Evolutionary conservation across 2,113 vertebrate species (phyloP).

Genomic region (Abramis brama): DNA sequence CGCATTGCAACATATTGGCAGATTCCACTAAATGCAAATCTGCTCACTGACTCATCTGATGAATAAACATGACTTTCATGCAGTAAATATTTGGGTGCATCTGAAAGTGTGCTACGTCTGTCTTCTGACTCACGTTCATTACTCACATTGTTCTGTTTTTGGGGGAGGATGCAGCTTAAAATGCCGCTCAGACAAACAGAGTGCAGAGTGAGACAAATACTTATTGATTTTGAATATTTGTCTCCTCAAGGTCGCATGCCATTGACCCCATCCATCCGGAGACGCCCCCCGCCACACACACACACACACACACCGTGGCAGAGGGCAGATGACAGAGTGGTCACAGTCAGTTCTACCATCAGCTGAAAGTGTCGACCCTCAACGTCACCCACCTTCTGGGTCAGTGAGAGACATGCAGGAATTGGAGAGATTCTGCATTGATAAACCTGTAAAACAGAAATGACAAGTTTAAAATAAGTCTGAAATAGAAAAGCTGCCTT

Average conservation of each 20-base stretch:
- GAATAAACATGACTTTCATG: slow-evolving; percentile 73
- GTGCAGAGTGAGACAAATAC: slow-evolving; percentile 75
- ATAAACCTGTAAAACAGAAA: too few relatives aligned
- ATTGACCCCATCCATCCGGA: slow-evolving; percentile 74
- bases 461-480: neutral
- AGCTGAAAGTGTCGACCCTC: neutral
- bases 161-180: slow-evolving; percentile 4
- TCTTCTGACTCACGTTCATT: slow-evolving; percentile 32
- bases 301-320: slow-evolving; percentile 54
- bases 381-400: neutral
- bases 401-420: neutral
- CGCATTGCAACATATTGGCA: slow-evolving; percentile 72
- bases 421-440: neutral
- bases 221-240: slow-evolving; percentile 83
- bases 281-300: slow-evolving; percentile 48
- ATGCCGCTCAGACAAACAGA: slow-evolving; percentile 57
- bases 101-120: neutral
- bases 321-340: slow-evolving; percentile 66
- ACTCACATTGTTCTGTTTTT: slow-evolving; percentile 26
- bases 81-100: slow-evolving; percentile 54
- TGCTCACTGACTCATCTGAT: slow-evolving; percentile 48
- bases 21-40: slow-evolving; percentile 25
- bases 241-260: slow-evolving; percentile 75
- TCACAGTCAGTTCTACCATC: slow-evolving; percentile 46
- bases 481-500: neutral